Conservation (phyloP, 2,113 vertebrate species). For the Notiomystis cincta region DNA sequence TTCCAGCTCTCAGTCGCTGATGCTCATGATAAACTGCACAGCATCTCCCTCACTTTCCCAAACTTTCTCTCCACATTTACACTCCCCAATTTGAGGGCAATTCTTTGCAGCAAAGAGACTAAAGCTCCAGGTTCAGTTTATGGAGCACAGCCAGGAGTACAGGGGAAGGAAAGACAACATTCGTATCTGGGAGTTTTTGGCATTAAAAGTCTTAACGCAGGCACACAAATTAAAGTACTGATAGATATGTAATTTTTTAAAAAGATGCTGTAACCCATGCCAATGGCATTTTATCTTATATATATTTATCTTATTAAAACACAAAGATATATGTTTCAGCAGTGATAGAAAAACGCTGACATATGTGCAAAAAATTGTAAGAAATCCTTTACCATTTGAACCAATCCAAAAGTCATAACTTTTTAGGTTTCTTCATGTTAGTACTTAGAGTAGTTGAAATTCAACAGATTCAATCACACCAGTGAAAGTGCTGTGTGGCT, state of each 20-base stretch:
- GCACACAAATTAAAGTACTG: not conserved
- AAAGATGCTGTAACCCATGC: not conserved
- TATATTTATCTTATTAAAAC: not conserved
- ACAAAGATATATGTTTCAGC: not conserved
- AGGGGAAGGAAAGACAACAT: not conserved
- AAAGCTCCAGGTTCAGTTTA: not conserved
- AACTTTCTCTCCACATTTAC: not conserved
- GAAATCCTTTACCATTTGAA: not conserved
- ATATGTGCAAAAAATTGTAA: not conserved
- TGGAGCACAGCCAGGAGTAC: not conserved
- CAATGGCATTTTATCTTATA: not conserved
- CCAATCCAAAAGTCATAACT: not conserved
- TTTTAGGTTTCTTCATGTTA: not conserved
- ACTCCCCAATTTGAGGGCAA: not conserved
- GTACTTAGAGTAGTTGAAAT: not conserved
- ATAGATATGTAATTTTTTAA: not conserved
- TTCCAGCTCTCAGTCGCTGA: not conserved
- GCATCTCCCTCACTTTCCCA: not conserved
- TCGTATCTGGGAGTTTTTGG: not conserved
- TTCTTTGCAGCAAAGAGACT: not conserved
- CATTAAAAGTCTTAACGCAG: not conserved
- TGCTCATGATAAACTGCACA: not conserved
- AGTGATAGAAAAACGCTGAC: not conserved
- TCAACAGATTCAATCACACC: not conserved
- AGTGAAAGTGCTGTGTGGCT: not conserved